A percentile compares a stretch with the other conserved stretches of the same genome.
Conservation (phyloP, 1,140 invertebrate species). For the Drosophila tristis region DNA sequence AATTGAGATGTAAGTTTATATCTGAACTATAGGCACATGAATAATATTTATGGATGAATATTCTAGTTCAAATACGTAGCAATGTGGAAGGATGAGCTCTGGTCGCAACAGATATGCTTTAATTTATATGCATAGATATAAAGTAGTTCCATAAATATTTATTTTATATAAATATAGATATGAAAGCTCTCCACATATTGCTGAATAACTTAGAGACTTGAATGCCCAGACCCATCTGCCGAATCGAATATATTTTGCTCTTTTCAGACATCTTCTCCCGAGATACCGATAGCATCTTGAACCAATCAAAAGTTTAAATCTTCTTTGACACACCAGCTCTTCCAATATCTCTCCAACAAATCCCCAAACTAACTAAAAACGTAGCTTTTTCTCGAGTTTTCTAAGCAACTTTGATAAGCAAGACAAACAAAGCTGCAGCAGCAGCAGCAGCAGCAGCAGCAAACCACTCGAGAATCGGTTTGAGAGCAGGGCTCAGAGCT, state of each 20-base stretch:
- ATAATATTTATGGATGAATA: too few species aligned
- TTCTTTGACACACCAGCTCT: conserved; percentile 35
- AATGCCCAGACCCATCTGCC: too few species aligned
- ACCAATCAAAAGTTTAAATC: conserved; percentile 49
- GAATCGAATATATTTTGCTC: too few species aligned
- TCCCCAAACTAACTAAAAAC: conserved; percentile 30
- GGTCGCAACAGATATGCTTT: not conserved
- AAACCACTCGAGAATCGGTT: conserved; percentile 36
- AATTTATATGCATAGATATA: not conserved
- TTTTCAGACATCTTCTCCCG: too few species aligned
- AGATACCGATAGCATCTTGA: not conserved
- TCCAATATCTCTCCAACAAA: conserved; percentile 10
- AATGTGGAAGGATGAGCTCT: too few species aligned
- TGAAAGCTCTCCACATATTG: too few species aligned
- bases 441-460: not conserved
- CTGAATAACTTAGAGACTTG: too few species aligned
- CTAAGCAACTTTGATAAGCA: conserved; percentile 29
- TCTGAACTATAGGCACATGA: too few species aligned
- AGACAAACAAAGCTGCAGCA: conserved; percentile 40
- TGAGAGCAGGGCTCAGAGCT: conserved; percentile 21
- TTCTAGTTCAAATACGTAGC: too few species aligned
- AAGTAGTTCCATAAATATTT: too few species aligned
- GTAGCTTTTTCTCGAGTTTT: conserved; percentile 36
- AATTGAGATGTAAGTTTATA: too few species aligned
- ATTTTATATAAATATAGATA: too few species aligned